phyloP scores from a whole-genome alignment of 2,888 invertebrate genomes.

The Ennomos fuscantarius region DNA sequence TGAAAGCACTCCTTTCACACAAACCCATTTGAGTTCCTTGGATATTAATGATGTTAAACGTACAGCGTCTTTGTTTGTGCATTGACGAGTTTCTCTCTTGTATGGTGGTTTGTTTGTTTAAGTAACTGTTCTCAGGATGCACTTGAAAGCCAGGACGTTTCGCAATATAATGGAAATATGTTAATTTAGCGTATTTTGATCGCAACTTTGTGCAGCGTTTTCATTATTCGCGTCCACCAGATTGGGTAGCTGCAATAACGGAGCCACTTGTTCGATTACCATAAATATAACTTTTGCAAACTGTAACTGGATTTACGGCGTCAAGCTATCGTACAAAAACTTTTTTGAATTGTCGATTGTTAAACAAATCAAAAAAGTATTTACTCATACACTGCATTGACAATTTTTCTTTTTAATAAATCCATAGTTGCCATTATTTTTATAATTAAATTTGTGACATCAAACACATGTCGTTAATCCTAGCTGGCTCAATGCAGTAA shows the following conservation, averaged over 20 bases:
- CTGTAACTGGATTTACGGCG: not conserved
- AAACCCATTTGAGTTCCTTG: slow-evolving; percentile 51
- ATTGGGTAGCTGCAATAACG: slow-evolving; percentile 11
- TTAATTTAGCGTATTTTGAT: slow-evolving; percentile 16
- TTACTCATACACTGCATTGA: no score
- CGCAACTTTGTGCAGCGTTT: slow-evolving; percentile 9
- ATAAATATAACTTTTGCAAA: slow-evolving; percentile 10
- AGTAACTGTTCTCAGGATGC: slow-evolving; percentile 29
- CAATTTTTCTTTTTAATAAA: no score
- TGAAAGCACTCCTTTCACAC: slow-evolving; percentile 48
- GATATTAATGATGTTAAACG: slow-evolving; percentile 64
- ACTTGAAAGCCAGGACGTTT: slow-evolving; percentile 6
- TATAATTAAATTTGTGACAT: no score
- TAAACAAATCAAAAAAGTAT: no score
- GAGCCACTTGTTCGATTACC: slow-evolving; percentile 12
- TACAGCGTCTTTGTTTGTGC: slow-evolving; percentile 56
- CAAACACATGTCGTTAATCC: no score
- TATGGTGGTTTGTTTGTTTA: slow-evolving; percentile 46
- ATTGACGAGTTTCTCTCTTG: slow-evolving; percentile 53
- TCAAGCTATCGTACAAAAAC: no score
- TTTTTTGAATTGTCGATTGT: no score
- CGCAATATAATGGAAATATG: slow-evolving; percentile 6
- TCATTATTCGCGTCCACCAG: slow-evolving; percentile 12
- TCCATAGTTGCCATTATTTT: no score
- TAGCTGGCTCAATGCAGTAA: no score